These are phyloP conservation scores for Drosophila kuntzei DNA, from an alignment of 2,888 invertebrate species.

Conservation along the genomic window DNA sequence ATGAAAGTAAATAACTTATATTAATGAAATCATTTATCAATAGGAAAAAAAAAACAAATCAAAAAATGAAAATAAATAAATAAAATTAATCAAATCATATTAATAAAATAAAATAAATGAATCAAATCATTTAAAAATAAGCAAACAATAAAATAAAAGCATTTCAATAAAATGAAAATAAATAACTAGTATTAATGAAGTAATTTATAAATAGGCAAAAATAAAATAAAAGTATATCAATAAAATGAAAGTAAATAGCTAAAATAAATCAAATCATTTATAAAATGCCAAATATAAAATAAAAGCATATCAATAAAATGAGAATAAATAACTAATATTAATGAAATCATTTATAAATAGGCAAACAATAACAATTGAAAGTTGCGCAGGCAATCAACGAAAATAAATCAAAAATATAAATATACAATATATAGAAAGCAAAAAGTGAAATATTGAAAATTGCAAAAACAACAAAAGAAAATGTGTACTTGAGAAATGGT, in stretches of 20 bases:
- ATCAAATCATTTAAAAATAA: conserved; percentile 32
- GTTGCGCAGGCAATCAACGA: background rate
- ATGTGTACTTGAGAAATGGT: conserved; percentile 48
- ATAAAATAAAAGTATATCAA: too few relatives aligned
- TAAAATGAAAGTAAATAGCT: too few relatives aligned
- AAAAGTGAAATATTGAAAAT: conserved; percentile 26
- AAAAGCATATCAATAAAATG: too few relatives aligned
- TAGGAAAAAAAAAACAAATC: conserved; percentile 23
- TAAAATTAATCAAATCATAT: too few relatives aligned
- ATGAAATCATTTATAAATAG: conserved; percentile 33
- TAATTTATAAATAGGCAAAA: too few relatives aligned
- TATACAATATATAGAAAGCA: too few relatives aligned
- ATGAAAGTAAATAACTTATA: conserved; percentile 26
- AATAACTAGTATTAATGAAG: too few relatives aligned
- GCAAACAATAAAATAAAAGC: too few relatives aligned
- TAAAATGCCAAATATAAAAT: too few relatives aligned
- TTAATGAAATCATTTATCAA: conserved; percentile 27
- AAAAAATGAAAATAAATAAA: conserved; percentile 5
- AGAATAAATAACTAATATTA: conserved; percentile 29
- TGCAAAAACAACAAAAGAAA: conserved; percentile 12
- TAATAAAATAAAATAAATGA: too few relatives aligned
- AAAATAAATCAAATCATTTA: too few relatives aligned
- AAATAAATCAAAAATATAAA: conserved; percentile 38
- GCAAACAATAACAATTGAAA: conserved; percentile 15
- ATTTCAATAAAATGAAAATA: too few relatives aligned